Conservation (phyloP, 1,140 invertebrate genomes). For the Subanguina moxae region DNA sequence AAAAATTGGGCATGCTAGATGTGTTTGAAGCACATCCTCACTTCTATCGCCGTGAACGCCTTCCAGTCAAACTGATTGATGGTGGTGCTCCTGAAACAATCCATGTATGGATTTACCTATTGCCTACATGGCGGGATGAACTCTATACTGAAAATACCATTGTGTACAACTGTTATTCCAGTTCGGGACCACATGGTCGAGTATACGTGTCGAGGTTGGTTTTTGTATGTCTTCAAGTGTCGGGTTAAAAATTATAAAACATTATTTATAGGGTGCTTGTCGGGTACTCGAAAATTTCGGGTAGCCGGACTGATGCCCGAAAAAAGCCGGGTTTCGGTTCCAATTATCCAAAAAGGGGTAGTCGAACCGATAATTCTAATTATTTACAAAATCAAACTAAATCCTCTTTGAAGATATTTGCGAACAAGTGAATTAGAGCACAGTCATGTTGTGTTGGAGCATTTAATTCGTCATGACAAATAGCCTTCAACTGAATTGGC, state of each 20-base stretch:
- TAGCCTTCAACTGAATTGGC: no score
- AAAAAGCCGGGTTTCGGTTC: no score
- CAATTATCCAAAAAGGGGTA: no score
- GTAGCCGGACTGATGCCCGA: no score
- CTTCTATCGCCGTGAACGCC: constrained; percentile 18
- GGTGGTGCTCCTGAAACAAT: not conserved
- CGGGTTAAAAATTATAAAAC: not conserved
- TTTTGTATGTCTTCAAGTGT: not conserved
- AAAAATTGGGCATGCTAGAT: constrained; percentile 20
- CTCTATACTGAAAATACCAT: constrained; percentile 13
- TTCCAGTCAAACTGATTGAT: constrained; percentile 10
- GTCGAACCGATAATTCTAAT: no score
- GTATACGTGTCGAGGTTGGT: constrained; percentile 26
- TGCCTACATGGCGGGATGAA: constrained; percentile 17
- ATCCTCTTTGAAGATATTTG: no score
- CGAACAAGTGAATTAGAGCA: no score
- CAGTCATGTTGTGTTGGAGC: no score
- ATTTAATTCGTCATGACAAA: no score
- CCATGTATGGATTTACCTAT: constrained; percentile 24
- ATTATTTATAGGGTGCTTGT: no score
- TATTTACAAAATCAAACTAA: no score
- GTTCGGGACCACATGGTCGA: constrained; percentile 16
- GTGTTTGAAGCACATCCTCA: constrained; percentile 32
- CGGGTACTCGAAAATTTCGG: no score
- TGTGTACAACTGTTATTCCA: constrained; percentile 9